Conservation (phyloP, 2,888 invertebrate species). For the Nephrotoma appendiculata region DNA sequence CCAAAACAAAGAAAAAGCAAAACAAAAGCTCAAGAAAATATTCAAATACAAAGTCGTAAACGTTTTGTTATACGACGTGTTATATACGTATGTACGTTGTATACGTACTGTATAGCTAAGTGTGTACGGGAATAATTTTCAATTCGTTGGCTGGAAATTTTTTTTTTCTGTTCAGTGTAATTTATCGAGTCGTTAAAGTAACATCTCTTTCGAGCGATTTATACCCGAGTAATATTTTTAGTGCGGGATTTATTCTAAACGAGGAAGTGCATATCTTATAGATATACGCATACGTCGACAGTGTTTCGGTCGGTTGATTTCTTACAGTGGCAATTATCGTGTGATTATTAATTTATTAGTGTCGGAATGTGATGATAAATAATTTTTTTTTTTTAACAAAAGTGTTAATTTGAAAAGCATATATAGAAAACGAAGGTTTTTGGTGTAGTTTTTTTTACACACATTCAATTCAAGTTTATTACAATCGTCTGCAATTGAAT, state of each 20-base stretch:
- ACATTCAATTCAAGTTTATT: neutral
- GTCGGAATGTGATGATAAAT: neutral
- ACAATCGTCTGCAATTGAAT: neutral
- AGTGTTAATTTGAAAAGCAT: neutral
- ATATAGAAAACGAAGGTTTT: neutral
- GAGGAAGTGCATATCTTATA: too few relatives aligned
- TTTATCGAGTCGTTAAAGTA: neutral
- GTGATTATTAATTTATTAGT: neutral
- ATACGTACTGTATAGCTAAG: too few relatives aligned
- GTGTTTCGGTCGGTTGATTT: neutral
- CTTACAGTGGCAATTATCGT: neutral
- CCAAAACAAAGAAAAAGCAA: neutral
- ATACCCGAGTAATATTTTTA: neutral
- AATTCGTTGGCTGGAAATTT: neutral
- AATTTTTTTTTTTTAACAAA: neutral
- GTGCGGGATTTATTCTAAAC: too few relatives aligned
- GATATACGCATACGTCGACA: neutral
- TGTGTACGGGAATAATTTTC: neutral
- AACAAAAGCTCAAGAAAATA: neutral
- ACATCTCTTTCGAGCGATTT: neutral
- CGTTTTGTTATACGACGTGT: neutral
- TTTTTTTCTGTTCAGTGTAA: neutral
- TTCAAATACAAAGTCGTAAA: neutral
- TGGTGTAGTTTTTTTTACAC: neutral
- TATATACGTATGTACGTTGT: neutral